A percentile compares a stretch with the other conserved stretches of the same genome.
Evolutionary conservation across 2,888 invertebrate species (phyloP).

Genomic region (Lysandra bellargus): DNA sequence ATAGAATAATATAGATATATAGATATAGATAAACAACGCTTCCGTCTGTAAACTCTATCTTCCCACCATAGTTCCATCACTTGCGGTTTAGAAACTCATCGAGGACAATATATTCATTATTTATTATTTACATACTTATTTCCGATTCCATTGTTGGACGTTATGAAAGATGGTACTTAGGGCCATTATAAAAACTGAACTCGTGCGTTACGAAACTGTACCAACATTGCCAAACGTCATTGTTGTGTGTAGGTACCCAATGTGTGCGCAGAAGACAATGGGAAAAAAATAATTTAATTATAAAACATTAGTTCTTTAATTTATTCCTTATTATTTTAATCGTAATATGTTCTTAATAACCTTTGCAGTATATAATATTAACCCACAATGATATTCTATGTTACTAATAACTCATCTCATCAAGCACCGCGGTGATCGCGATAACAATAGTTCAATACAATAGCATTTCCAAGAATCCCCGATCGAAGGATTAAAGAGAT

Average conservation of each 20-base stretch:
- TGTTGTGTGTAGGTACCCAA: constrained; percentile 34
- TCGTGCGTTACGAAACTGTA: constrained; percentile 46
- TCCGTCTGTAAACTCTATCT: neutral
- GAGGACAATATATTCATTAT: neutral
- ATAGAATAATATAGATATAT: too few relatives aligned
- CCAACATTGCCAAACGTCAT: constrained; percentile 41
- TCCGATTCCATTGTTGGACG: constrained; percentile 3
- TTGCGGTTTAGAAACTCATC: neutral
- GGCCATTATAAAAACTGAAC: constrained; percentile 34
- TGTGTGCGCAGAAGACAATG: neutral
- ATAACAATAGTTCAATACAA: too few relatives aligned
- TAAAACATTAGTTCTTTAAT: neutral
- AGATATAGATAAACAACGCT: too few relatives aligned
- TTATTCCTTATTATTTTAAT: neutral
- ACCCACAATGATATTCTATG: too few relatives aligned
- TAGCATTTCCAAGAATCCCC: too few relatives aligned
- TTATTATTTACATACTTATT: neutral
- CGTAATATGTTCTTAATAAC: neutral
- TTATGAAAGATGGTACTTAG: constrained; percentile 32
- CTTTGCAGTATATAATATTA: too few relatives aligned
- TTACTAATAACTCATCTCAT: too few relatives aligned
- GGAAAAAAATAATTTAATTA: neutral
- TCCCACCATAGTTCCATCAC: neutral
- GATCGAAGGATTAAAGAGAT: too few relatives aligned
- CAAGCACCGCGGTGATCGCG: too few relatives aligned